These are phyloP conservation scores for Poecilia wingei DNA, from an alignment of 2,797 vertebrate species.

Conservation along the genomic window DNA sequence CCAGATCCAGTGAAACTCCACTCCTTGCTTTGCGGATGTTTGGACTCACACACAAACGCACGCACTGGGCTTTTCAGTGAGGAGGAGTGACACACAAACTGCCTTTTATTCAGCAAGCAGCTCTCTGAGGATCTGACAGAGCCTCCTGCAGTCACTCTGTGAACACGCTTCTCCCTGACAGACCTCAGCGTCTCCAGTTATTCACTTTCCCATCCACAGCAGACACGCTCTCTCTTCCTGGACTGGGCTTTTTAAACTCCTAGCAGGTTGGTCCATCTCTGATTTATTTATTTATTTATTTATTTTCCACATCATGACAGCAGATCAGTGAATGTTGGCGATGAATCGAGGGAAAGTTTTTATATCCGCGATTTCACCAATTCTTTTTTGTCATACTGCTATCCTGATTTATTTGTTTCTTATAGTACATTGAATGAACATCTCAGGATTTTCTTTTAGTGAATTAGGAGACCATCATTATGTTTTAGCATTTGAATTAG, in stretches of 20 bases:
- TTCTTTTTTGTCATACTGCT: background rate
- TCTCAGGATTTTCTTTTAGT: background rate
- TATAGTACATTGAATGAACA: background rate
- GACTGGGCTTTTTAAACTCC: constrained; percentile 17
- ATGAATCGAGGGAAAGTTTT: constrained; percentile 5
- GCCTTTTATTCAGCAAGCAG: constrained; percentile 60
- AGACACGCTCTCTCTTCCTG: background rate
- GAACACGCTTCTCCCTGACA: constrained; percentile 5
- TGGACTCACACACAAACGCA: constrained; percentile 17
- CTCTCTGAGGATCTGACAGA: constrained; percentile 49
- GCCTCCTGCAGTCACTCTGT: constrained; percentile 17
- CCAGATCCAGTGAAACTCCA: constrained; percentile 50
- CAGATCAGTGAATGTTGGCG: background rate
- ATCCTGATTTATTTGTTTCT: background rate
- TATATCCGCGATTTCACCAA: background rate
- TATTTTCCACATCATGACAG: background rate
- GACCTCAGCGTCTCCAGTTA: background rate
- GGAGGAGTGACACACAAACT: constrained; percentile 44
- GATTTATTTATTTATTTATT: background rate
- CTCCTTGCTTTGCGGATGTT: constrained; percentile 43
- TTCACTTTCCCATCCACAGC: background rate
- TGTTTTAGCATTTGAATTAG: background rate
- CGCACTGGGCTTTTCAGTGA: constrained; percentile 34
- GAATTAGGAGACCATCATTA: background rate
- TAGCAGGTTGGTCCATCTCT: constrained; percentile 48